A percentile compares a stretch with the other conserved stretches of the same genome.
Evolutionary conservation across 2,888 invertebrate species (phyloP).

Genomic region (Troides aeacus): DNA sequence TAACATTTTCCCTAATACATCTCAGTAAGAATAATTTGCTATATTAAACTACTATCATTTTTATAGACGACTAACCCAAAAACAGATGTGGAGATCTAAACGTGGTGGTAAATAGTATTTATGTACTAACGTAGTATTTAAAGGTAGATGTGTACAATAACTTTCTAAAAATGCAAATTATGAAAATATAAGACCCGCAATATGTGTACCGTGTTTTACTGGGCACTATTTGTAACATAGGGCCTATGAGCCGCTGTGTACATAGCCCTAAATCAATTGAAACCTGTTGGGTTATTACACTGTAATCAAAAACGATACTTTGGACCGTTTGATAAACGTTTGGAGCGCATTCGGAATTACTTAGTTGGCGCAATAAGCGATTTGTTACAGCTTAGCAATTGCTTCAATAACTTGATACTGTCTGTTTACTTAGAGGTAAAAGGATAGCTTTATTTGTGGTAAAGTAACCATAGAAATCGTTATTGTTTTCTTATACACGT

Average conservation of each 20-base stretch:
- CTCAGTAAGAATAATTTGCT: no score
- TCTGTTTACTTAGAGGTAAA: slow-evolving; percentile 3
- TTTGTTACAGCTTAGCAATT: slow-evolving; percentile 33
- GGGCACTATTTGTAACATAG: slow-evolving; percentile 22
- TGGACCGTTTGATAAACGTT: slow-evolving; percentile 33
- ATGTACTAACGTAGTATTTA: no score
- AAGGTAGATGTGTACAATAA: no score
- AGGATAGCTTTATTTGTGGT: slow-evolving; percentile 24
- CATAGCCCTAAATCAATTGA: slow-evolving; percentile 45
- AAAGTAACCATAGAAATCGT: neutral
- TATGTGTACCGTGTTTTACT: slow-evolving; percentile 38
- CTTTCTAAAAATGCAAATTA: no score
- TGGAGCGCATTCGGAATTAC: slow-evolving; percentile 32
- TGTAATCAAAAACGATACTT: slow-evolving; percentile 40
- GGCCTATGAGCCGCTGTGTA: slow-evolving; percentile 34
- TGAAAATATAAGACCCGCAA: slow-evolving; percentile 12
- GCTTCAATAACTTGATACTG: slow-evolving; percentile 35
- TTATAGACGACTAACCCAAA: no score
- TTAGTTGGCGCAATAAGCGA: slow-evolving; percentile 33
- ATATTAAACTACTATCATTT: no score
- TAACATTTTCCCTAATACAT: no score
- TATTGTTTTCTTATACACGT: no score
- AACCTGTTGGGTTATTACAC: slow-evolving; percentile 39
- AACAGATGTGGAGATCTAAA: no score
- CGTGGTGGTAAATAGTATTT: no score